Evolutionary conservation across 1,140 invertebrate genomes (phyloP).

Genomic region (Thaumetopoea pityocampa): DNA sequence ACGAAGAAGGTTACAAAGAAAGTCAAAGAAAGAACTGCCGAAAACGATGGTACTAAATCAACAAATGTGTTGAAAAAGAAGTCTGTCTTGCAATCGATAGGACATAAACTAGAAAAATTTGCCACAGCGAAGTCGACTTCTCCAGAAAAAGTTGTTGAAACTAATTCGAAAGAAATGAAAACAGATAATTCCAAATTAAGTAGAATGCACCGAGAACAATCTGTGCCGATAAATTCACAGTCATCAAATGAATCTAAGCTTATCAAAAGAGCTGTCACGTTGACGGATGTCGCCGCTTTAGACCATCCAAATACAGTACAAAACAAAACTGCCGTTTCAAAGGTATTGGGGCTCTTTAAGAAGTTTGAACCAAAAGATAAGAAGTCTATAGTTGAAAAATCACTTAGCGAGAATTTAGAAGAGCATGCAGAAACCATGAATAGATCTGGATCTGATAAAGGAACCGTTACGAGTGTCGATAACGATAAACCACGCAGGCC

Average conservation of each 20-base stretch:
- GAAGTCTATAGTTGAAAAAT: constrained; percentile 40
- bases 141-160: constrained; percentile 58
- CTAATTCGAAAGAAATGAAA: constrained; percentile 28
- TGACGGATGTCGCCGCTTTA: constrained; percentile 78
- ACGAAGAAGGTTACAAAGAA: constrained; percentile 69
- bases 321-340: constrained; percentile 78
- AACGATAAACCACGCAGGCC: constrained; percentile 66
- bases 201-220: constrained; percentile 78
- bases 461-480: constrained; percentile 26
- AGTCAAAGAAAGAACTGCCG: constrained; percentile 59
- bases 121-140: constrained; percentile 64
- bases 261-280: constrained; percentile 82
- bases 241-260: constrained; percentile 76
- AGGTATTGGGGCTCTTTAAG: constrained; percentile 84
- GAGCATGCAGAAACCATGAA: constrained; percentile 27
- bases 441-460: constrained; percentile 34
- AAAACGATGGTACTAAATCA: constrained; percentile 57
- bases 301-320: constrained; percentile 48
- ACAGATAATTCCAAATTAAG: constrained; percentile 57
- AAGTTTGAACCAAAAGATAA: constrained; percentile 77
- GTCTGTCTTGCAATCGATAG: constrained; percentile 78
- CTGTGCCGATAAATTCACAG: constrained; percentile 76
- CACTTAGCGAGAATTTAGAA: constrained; percentile 26
- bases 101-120: constrained; percentile 82
- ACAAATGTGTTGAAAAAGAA: constrained; percentile 72